Percentiles rank a stretch among this genome's conserved stretches.
These are phyloP conservation scores for Choloepus didactylus DNA, from an alignment of 2,797 vertebrate genomes.

Conservation along the genomic window DNA sequence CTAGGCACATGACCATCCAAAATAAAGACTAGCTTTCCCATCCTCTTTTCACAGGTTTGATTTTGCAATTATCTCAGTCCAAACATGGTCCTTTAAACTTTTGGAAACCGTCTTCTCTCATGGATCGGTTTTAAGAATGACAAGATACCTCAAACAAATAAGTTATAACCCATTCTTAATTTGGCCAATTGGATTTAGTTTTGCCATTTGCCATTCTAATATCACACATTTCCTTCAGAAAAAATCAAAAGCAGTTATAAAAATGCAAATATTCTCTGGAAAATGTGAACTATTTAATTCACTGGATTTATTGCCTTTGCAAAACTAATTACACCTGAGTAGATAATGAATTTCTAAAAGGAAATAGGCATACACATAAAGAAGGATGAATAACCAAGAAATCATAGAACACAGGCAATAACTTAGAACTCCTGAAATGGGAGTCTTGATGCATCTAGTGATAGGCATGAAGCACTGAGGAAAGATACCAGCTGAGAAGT, in stretches of 20 bases:
- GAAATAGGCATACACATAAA: not conserved
- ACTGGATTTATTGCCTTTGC: not conserved
- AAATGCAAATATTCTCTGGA: not conserved
- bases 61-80: not conserved
- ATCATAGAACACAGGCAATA: not conserved
- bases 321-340: not conserved
- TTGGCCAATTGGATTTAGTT: constrained; percentile 1
- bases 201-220: not conserved
- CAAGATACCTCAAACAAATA: not conserved
- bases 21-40: not conserved
- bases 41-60: not conserved
- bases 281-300: not conserved
- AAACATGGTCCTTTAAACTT: not conserved
- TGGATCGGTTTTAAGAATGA: not conserved
- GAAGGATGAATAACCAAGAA: not conserved
- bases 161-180: not conserved
- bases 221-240: not conserved
- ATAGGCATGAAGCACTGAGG: not conserved
- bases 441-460: not conserved
- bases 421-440: not conserved
- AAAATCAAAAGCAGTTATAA: not conserved
- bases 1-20: not conserved
- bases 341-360: not conserved
- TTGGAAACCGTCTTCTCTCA: not conserved
- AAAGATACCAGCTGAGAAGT: not conserved